phyloP scores from a whole-genome alignment of 2,113 vertebrate genomes.

The Psittacula cyanocephala region DNA sequence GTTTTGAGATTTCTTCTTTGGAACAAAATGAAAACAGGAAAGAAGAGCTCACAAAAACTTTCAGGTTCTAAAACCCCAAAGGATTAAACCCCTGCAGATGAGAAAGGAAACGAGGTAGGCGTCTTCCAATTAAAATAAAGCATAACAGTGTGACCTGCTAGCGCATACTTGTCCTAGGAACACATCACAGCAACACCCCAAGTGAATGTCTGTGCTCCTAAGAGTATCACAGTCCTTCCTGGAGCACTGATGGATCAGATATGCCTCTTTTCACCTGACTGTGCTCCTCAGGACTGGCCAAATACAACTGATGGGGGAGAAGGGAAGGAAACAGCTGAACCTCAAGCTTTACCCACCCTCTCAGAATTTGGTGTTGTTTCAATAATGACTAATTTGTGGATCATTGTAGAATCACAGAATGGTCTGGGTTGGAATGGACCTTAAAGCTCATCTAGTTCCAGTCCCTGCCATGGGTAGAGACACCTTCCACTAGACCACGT shows the following conservation, averaged over 20 bases:
- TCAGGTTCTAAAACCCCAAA: background rate
- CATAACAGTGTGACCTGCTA: background rate
- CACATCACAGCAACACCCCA: background rate
- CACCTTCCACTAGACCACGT: background rate
- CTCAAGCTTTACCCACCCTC: background rate
- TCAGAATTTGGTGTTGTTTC: background rate
- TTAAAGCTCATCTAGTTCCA: background rate
- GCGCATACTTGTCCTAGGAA: background rate
- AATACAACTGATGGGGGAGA: background rate
- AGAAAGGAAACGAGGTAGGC: conserved; percentile 1
- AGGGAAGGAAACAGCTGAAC: background rate
- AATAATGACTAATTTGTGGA: conserved; percentile 3
- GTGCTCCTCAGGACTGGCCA: background rate
- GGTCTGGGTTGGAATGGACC: background rate
- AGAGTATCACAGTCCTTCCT: background rate
- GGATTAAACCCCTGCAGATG: background rate
- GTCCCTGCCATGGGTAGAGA: background rate
- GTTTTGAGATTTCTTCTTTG: background rate
- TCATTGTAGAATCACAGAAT: background rate
- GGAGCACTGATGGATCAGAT: background rate
- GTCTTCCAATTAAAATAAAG: conserved; percentile 36
- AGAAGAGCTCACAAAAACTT: background rate
- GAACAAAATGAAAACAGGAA: background rate
- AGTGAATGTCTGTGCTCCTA: background rate
- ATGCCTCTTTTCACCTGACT: background rate